Conservation (phyloP, 2,113 vertebrate genomes). For the Oncorhynchus keta region DNA sequence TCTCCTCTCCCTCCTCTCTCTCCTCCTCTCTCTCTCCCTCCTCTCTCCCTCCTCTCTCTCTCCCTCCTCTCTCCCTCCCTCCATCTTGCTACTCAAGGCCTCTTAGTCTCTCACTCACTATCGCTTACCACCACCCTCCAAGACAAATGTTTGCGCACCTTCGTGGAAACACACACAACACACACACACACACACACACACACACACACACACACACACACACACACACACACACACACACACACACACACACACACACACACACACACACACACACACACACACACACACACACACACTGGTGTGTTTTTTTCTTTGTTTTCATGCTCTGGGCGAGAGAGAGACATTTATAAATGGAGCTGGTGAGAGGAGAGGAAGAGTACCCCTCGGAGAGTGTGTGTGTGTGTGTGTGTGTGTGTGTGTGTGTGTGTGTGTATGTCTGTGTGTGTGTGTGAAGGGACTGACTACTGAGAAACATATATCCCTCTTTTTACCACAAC, state of each 20-base stretch:
- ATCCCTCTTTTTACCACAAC: conserved; percentile 1
- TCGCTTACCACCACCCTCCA: neutral
- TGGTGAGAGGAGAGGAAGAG: neutral
- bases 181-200: too few species aligned
- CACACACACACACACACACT: too few species aligned
- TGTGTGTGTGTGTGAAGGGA: conserved; percentile 6
- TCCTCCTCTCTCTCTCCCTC: neutral
- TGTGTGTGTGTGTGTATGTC: conserved; percentile 6
- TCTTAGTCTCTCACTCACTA: conserved; percentile 7
- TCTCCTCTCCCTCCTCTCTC: too few species aligned
- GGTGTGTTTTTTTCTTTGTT: neutral
- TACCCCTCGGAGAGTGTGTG: neutral
- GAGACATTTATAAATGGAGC: neutral
- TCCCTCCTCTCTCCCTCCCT: neutral
- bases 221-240: too few species aligned
- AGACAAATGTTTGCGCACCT: conserved; percentile 24
- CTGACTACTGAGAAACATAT: conserved; percentile 4
- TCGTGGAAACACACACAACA: neutral
- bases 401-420: neutral
- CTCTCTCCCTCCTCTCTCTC: too few species aligned
- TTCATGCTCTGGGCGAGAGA: neutral
- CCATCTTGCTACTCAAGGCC: neutral
- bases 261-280: too few species aligned
- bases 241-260: too few species aligned
- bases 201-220: too few species aligned